Evolutionary conservation across 2,888 invertebrate species (phyloP).

Genomic region (Crocallis elinguaria): DNA sequence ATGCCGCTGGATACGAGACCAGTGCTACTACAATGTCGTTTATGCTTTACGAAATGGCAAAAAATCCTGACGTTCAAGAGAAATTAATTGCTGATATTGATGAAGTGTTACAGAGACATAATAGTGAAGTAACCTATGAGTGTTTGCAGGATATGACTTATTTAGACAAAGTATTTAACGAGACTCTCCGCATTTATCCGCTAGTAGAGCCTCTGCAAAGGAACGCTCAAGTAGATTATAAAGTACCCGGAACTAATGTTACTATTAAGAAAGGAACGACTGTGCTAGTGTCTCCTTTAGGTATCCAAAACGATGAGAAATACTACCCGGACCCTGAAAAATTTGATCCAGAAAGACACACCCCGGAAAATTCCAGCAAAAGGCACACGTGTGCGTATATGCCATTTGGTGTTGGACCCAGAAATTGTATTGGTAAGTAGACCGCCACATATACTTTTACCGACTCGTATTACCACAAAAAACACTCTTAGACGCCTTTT

Average conservation of each 20-base stretch:
- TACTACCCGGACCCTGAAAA: conserved; percentile 74
- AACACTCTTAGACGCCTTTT: no score
- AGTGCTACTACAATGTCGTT: conserved; percentile 67
- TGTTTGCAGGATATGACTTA: conserved; percentile 65
- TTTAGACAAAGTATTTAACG: conserved; percentile 61
- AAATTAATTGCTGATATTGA: conserved; percentile 59
- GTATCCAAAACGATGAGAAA: conserved; percentile 68
- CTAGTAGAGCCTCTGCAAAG: conserved; percentile 65
- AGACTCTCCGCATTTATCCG: conserved; percentile 73
- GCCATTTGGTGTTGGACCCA: conserved; percentile 71
- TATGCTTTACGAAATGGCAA: conserved; percentile 60
- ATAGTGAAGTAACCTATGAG: conserved; percentile 64
- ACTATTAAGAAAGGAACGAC: conserved; percentile 56
- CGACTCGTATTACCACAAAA: no score
- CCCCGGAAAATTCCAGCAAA: conserved; percentile 48
- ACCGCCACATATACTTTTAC: background rate
- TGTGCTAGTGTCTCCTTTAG: conserved; percentile 56
- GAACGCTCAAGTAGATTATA: conserved; percentile 54
- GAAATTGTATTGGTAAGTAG: conserved; percentile 70
- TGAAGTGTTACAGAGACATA: conserved; percentile 46
- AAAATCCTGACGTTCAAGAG: conserved; percentile 63
- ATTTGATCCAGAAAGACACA: conserved; percentile 46
- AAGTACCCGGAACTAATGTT: conserved; percentile 59
- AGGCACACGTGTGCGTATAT: conserved; percentile 62
- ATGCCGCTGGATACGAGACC: conserved; percentile 73